Conservation (phyloP, 2,797 vertebrate species). For the Tenualosa ilisha region DNA sequence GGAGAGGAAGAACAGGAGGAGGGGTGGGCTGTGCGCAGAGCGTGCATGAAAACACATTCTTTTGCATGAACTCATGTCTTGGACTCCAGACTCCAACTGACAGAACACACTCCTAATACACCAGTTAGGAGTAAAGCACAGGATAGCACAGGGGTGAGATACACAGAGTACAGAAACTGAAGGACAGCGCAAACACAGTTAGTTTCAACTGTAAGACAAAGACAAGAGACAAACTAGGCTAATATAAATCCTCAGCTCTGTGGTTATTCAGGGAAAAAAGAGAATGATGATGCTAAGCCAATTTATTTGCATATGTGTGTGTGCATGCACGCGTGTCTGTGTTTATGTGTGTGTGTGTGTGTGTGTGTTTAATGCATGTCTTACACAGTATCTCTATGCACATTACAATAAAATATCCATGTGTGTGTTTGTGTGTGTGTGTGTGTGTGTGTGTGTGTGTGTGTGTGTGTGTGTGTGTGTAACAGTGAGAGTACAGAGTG, state of each 20-base stretch:
- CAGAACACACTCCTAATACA: slow-evolving; percentile 69
- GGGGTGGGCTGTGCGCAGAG: slow-evolving; percentile 65
- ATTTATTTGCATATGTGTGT: background rate
- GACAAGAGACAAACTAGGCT: background rate
- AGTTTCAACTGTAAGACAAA: slow-evolving; percentile 34
- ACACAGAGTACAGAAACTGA: slow-evolving; percentile 21
- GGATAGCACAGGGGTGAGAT: background rate
- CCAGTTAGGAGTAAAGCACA: slow-evolving; percentile 11
- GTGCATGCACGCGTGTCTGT: background rate
- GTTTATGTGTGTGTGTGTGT: background rate
- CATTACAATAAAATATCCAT: background rate
- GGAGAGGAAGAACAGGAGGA: slow-evolving; percentile 20
- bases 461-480: slow-evolving; percentile 29
- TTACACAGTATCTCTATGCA: too few species aligned
- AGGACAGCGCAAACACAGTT: background rate
- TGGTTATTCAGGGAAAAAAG: background rate
- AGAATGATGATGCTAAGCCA: background rate
- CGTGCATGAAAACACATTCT: slow-evolving; percentile 76
- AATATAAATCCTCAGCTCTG: background rate
- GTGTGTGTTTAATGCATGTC: background rate
- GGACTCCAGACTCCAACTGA: slow-evolving; percentile 72
- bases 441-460: background rate
- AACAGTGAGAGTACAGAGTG: slow-evolving; percentile 30
- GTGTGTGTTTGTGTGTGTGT: slow-evolving; percentile 25
- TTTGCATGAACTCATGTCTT: slow-evolving; percentile 78